A percentile compares a stretch with the other conserved stretches of the same genome.
Evolutionary conservation across 2,888 invertebrate species (phyloP).

Genomic region (Eledona agricola): DNA sequence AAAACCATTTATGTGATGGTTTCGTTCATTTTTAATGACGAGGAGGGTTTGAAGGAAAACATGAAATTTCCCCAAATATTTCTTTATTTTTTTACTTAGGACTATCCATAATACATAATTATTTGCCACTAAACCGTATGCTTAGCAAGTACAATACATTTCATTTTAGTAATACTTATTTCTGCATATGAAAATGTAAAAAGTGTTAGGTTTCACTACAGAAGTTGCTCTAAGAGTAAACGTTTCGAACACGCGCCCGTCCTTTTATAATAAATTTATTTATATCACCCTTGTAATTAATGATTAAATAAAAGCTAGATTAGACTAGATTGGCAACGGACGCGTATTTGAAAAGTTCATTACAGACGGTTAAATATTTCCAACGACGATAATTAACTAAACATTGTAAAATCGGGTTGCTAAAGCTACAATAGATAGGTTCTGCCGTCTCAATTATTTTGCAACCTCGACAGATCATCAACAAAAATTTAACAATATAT

Average conservation of each 20-base stretch:
- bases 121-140: slow-evolving; percentile 59
- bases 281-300: slow-evolving; percentile 52
- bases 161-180: slow-evolving; percentile 56
- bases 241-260: slow-evolving; percentile 35
- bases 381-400: slow-evolving; percentile 38
- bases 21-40: slow-evolving; percentile 24
- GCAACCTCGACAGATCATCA: slow-evolving; percentile 27
- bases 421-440: slow-evolving; percentile 32
- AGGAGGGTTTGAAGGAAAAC: slow-evolving; percentile 3
- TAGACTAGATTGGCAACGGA: slow-evolving; percentile 49
- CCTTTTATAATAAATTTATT: slow-evolving; percentile 41
- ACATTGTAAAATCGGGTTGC: slow-evolving; percentile 24
- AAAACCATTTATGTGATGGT: slow-evolving; percentile 25
- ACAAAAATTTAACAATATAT: slow-evolving; percentile 33
- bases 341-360: slow-evolving; percentile 44
- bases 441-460: slow-evolving; percentile 22
- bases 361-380: slow-evolving; percentile 39
- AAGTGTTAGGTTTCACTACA: slow-evolving; percentile 55
- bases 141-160: slow-evolving; percentile 59
- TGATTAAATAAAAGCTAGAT: slow-evolving; percentile 51
- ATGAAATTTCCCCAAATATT: slow-evolving; percentile 46
- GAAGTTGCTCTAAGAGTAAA: slow-evolving; percentile 40
- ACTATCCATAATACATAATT: slow-evolving; percentile 58
- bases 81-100: slow-evolving; percentile 53
- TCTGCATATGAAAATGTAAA: slow-evolving; percentile 59